Conservation (phyloP, 37 sponge, comb jelly and placozoan species). For the Cliona cf. orientalis region DNA sequence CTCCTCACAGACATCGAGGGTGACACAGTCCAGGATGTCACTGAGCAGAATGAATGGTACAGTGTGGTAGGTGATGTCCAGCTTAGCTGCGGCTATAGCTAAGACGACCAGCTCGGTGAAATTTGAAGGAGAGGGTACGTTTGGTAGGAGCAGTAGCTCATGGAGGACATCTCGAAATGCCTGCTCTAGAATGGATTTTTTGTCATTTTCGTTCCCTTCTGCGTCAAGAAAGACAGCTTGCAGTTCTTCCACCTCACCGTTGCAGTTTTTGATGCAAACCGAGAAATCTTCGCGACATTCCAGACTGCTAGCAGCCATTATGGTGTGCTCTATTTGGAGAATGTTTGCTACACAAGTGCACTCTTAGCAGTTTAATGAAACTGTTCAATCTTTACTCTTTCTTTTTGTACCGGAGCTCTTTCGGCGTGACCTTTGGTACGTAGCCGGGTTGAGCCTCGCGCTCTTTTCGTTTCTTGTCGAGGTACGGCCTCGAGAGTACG, state of each 20-base stretch:
- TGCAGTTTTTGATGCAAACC: slow-evolving; percentile 20
- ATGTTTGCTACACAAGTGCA: neutral
- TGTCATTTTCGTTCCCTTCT: slow-evolving; percentile 60
- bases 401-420: neutral
- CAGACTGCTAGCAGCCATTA: slow-evolving; percentile 27
- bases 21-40: slow-evolving; percentile 88
- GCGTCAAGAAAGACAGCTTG: slow-evolving; percentile 31
- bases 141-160: slow-evolving; percentile 15
- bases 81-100: slow-evolving; percentile 50
- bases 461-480: slow-evolving; percentile 65
- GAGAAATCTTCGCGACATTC: slow-evolving; percentile 39
- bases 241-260: slow-evolving; percentile 14
- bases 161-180: slow-evolving; percentile 82
- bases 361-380: neutral
- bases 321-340: slow-evolving; percentile 24
- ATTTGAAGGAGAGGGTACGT: neutral
- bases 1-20: slow-evolving; percentile 79
- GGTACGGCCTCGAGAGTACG: slow-evolving; percentile 54
- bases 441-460: slow-evolving; percentile 37
- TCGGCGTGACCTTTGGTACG: slow-evolving; percentile 9
- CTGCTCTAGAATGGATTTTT: slow-evolving; percentile 85
- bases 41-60: slow-evolving; percentile 90
- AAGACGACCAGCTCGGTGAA: slow-evolving; percentile 45
- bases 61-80: slow-evolving; percentile 57
- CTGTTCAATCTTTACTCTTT: neutral